phyloP scores from a whole-genome alignment of 1,140 invertebrate species.

The Meloidogyne floridensis region DNA sequence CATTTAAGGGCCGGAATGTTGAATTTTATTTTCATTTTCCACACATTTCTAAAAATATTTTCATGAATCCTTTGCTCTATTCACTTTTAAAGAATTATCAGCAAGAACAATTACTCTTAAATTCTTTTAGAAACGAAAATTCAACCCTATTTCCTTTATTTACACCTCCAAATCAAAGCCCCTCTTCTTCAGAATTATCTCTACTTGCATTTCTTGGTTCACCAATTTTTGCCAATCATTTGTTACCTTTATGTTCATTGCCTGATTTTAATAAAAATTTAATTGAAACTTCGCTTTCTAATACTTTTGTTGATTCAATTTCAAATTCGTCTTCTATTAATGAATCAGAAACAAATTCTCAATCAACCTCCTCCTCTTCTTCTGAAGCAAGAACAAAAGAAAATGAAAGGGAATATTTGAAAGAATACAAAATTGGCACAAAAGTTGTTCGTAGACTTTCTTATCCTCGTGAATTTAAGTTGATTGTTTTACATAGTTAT shows the following conservation, averaged over 20 bases:
- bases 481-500: slow-evolving; percentile 54
- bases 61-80: background rate
- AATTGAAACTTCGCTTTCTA: background rate
- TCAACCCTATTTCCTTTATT: background rate
- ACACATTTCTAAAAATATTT: background rate
- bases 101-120: background rate
- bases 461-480: slow-evolving; percentile 57
- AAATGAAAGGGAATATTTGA: background rate
- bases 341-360: background rate
- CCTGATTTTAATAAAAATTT: slow-evolving; percentile 6
- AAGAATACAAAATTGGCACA: background rate
- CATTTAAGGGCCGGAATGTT: background rate
- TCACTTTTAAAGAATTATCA: background rate
- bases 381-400: background rate
- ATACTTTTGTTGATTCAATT: background rate
- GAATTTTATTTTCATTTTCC: background rate
- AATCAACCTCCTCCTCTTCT: background rate
- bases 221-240: background rate
- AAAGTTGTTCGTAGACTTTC: slow-evolving; percentile 42
- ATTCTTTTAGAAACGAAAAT: background rate
- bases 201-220: background rate
- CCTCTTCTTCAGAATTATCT: background rate
- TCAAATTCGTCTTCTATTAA: background rate
- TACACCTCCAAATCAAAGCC: background rate
- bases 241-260: background rate